Evolutionary conservation across 2,888 invertebrate species (phyloP).

Genomic region (Trissoscelio sp.): DNA sequence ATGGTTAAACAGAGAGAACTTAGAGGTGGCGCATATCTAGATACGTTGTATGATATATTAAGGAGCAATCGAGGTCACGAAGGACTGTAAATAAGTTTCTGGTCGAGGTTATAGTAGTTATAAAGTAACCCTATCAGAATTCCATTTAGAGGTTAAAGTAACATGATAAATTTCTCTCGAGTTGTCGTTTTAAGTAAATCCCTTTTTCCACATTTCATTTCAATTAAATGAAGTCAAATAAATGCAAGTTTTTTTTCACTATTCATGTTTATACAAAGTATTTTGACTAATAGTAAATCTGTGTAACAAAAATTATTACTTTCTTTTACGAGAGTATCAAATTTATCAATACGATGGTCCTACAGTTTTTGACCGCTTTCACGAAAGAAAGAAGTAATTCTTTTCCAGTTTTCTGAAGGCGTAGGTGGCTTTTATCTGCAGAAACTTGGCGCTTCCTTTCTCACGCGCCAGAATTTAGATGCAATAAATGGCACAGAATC

Average conservation of each 20-base stretch:
- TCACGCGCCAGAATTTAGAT: constrained; percentile 47
- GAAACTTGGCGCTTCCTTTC: constrained; percentile 49
- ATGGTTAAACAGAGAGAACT: constrained; percentile 3
- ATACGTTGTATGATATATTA: constrained; percentile 25
- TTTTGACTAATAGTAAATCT: constrained; percentile 2
- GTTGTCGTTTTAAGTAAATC: too few species aligned
- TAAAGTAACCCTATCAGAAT: constrained; percentile 30
- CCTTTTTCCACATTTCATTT: too few species aligned
- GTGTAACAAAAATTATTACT: neutral
- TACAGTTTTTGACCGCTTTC: constrained; percentile 36
- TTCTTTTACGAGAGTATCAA: constrained; percentile 18
- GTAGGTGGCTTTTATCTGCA: constrained; percentile 55
- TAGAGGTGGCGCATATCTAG: constrained; percentile 1
- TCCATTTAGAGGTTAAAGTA: constrained; percentile 4
- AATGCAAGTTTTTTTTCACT: neutral
- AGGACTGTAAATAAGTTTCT: constrained; percentile 32
- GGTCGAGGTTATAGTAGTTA: constrained; percentile 14
- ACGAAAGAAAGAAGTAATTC: constrained; percentile 30
- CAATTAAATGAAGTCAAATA: too few species aligned
- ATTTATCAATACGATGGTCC: constrained; percentile 24
- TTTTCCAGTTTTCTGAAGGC: constrained; percentile 24
- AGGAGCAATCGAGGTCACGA: constrained; percentile 34
- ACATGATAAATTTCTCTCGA: neutral
- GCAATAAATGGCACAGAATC: constrained; percentile 49
- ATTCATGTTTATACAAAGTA: neutral